A percentile compares a stretch with the other conserved stretches of the same genome.
Conservation (phyloP, 2,113 vertebrate genomes). For the Perccottus glenii region DNA sequence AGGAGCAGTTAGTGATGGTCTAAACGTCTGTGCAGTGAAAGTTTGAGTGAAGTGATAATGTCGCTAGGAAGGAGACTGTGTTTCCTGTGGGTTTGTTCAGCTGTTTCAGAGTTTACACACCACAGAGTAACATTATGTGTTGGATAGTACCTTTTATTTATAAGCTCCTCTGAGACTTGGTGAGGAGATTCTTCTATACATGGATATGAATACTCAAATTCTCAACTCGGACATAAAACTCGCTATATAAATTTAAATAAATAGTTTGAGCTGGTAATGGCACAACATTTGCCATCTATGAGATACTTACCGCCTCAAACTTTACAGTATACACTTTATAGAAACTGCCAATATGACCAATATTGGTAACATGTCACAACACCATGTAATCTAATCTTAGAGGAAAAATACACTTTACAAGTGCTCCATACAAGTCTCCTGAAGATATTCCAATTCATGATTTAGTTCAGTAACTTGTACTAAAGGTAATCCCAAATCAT, state of each 20-base stretch:
- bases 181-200: slow-evolving; percentile 46
- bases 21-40: background rate
- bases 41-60: slow-evolving; percentile 49
- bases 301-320: too few relatives aligned
- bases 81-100: slow-evolving; percentile 47
- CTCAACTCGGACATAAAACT: slow-evolving; percentile 3
- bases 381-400: too few relatives aligned
- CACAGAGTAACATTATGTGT: background rate
- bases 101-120: slow-evolving; percentile 12
- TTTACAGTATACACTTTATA: too few relatives aligned
- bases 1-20: slow-evolving; percentile 20
- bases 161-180: slow-evolving; percentile 17
- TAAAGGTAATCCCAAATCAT: too few relatives aligned
- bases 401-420: background rate
- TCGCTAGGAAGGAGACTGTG: slow-evolving; percentile 58
- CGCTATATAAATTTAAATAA: too few relatives aligned
- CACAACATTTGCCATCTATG: too few relatives aligned
- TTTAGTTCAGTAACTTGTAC: too few relatives aligned
- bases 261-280: too few relatives aligned
- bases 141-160: slow-evolving; percentile 17
- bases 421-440: slow-evolving; percentile 1
- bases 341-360: too few relatives aligned
- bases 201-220: slow-evolving; percentile 46
- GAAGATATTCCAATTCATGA: too few relatives aligned
- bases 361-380: too few relatives aligned